A percentile compares a stretch with the other conserved stretches of the same genome.
Conservation (phyloP, 2,888 invertebrate genomes). For the Netelia inedita region DNA sequence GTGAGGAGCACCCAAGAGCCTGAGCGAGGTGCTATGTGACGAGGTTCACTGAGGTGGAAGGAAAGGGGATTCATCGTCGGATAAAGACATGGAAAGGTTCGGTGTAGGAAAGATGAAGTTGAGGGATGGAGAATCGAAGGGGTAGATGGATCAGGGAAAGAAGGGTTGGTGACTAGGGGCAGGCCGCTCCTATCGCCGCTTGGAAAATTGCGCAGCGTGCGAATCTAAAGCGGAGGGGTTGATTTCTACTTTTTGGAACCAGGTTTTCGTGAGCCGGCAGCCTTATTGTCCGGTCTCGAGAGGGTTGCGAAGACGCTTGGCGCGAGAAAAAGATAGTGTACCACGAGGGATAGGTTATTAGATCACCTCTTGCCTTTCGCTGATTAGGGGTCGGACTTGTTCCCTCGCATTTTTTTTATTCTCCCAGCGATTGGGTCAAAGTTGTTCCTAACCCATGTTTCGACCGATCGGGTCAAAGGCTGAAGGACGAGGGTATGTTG, state of each 20-base stretch:
- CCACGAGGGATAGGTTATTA: neutral
- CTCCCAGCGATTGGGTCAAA: conserved; percentile 41
- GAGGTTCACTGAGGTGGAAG: neutral
- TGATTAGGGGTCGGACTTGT: neutral
- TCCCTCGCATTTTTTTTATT: neutral
- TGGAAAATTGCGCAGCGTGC: too few species aligned
- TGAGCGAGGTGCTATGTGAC: conserved; percentile 4
- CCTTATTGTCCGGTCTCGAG: too few species aligned
- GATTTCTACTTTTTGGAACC: too few species aligned
- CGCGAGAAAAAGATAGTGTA: too few species aligned
- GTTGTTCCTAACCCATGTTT: conserved; percentile 8
- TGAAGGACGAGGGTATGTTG: neutral
- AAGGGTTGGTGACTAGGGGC: too few species aligned
- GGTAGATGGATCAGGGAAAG: too few species aligned
- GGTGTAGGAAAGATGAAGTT: neutral
- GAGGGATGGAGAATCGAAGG: too few species aligned
- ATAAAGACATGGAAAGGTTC: neutral
- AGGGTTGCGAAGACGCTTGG: too few species aligned
- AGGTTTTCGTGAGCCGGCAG: too few species aligned
- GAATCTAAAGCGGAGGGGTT: too few species aligned
- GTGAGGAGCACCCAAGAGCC: neutral
- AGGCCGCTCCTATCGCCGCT: too few species aligned
- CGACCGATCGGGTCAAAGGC: neutral
- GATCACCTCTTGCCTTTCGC: neutral
- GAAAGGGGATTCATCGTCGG: neutral